Conservation (phyloP, 2,888 invertebrate genomes). For the Celastrina argiolus region DNA sequence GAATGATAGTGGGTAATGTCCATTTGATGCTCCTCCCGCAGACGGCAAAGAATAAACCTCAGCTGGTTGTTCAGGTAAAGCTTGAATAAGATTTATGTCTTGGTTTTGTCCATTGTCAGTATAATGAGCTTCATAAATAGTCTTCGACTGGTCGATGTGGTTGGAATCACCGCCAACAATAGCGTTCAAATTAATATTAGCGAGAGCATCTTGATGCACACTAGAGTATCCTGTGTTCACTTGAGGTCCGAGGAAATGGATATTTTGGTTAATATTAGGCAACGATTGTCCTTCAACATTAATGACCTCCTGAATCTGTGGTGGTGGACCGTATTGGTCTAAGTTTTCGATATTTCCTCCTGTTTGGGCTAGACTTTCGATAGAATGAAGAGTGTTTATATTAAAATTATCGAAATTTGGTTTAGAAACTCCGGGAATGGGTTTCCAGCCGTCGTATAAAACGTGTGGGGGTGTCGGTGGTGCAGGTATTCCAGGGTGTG, state of each 20-base stretch:
- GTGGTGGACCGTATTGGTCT: constrained; percentile 58
- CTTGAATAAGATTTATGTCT: constrained; percentile 45
- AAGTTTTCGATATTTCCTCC: constrained; percentile 37
- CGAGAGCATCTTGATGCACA: constrained; percentile 67
- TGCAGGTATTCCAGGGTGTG: constrained; percentile 83
- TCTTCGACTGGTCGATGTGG: constrained; percentile 70
- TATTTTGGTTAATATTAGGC: constrained; percentile 41
- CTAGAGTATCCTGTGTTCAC: constrained; percentile 62
- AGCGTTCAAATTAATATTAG: constrained; percentile 61
- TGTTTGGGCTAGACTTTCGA: constrained; percentile 35
- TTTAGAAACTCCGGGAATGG: constrained; percentile 82
- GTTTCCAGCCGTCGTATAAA: constrained; percentile 91
- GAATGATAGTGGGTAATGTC: constrained; percentile 53
- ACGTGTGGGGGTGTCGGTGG: constrained; percentile 86
- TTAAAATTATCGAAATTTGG: constrained; percentile 55
- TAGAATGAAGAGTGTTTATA: constrained; percentile 34
- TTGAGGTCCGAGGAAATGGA: constrained; percentile 49
- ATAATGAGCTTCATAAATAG: constrained; percentile 72
- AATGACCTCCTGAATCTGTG: constrained; percentile 47
- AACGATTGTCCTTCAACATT: constrained; percentile 48
- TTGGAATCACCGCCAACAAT: constrained; percentile 68
- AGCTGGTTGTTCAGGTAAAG: constrained; percentile 45
- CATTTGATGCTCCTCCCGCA: constrained; percentile 60
- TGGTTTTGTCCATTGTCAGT: constrained; percentile 53
- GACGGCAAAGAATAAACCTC: constrained; percentile 66